phyloP scores from a whole-genome alignment of 2,888 invertebrate genomes.

The Lycophotia porphyrea region DNA sequence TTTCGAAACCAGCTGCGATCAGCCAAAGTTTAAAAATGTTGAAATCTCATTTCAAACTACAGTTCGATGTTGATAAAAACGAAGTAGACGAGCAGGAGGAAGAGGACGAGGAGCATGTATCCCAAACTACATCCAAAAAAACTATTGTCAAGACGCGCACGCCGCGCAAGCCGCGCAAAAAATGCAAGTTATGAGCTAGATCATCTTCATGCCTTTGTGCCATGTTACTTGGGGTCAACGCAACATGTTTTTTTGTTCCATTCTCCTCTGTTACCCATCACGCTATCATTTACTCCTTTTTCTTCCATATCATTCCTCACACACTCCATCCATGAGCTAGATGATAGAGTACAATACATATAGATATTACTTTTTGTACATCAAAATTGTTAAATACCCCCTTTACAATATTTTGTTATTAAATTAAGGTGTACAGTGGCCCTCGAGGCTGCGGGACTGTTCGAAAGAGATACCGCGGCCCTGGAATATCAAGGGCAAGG shows the following conservation, averaged over 20 bases:
- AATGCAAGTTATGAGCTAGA: neutral
- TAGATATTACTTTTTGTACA: neutral
- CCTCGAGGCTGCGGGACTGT: too few species aligned
- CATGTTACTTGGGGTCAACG: too few species aligned
- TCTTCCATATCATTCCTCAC: too few species aligned
- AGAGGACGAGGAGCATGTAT: neutral
- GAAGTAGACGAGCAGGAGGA: neutral
- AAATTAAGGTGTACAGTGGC: neutral
- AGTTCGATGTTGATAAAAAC: neutral
- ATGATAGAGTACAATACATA: too few species aligned
- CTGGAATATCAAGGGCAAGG: too few species aligned
- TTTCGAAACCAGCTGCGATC: neutral
- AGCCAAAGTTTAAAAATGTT: neutral
- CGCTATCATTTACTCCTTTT: too few species aligned
- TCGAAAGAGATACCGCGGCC: too few species aligned
- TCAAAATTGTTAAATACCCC: neutral
- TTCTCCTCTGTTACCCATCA: too few species aligned
- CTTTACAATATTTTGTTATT: neutral
- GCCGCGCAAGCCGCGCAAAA: neutral
- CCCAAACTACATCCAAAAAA: too few species aligned
- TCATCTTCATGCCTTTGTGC: neutral
- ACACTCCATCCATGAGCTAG: too few species aligned
- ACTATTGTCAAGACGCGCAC: too few species aligned
- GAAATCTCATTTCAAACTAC: constrained; percentile 2
- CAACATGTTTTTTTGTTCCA: too few species aligned